phyloP scores from a whole-genome alignment of 2,113 vertebrate species.

The Aplodontia rufa region DNA sequence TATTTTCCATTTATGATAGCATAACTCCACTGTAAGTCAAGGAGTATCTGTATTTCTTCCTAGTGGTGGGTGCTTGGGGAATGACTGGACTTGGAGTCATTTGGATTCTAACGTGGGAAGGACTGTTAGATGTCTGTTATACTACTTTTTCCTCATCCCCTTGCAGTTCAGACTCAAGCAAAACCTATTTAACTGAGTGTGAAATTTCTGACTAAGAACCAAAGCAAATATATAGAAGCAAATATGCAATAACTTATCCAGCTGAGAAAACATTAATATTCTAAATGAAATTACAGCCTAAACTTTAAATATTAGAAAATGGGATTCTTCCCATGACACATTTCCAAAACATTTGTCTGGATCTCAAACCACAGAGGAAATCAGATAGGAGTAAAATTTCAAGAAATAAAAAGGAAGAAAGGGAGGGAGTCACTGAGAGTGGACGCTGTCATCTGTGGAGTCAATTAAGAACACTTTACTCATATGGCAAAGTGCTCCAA shows the following conservation, averaged over 20 bases:
- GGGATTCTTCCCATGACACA: constrained; percentile 40
- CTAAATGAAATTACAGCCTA: constrained; percentile 22
- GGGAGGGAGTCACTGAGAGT: neutral
- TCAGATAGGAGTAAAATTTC: constrained; percentile 38
- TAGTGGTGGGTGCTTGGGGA: too few species aligned
- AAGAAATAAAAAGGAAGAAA: constrained; percentile 24
- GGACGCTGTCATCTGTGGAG: neutral
- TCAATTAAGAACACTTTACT: constrained; percentile 28
- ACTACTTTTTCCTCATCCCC: neutral
- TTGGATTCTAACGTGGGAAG: neutral
- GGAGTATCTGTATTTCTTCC: neutral
- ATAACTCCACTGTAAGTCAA: neutral
- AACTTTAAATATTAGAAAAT: constrained; percentile 62
- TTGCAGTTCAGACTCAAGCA: constrained; percentile 12
- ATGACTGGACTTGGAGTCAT: neutral
- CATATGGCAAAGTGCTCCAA: neutral
- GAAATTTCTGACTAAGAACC: constrained; percentile 44
- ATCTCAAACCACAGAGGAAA: constrained; percentile 67
- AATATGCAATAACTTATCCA: constrained; percentile 26
- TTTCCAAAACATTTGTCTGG: constrained; percentile 50
- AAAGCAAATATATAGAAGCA: constrained; percentile 56
- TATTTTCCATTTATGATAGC: neutral
- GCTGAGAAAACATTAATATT: constrained; percentile 62
- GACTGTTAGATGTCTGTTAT: too few species aligned
- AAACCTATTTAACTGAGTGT: constrained; percentile 24